phyloP scores from a whole-genome alignment of 2,797 vertebrate genomes.

The Malacoraja senta region DNA sequence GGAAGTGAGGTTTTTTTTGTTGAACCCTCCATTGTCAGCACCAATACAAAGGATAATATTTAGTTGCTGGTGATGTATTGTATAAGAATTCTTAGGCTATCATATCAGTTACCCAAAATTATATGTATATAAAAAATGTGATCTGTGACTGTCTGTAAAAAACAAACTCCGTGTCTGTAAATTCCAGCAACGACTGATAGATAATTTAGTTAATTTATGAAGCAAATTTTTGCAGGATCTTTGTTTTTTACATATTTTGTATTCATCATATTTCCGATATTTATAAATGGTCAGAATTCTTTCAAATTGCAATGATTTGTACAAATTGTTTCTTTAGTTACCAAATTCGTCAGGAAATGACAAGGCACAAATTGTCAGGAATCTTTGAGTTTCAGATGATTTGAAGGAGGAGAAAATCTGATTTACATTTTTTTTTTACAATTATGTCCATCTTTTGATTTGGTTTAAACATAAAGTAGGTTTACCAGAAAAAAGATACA shows the following conservation, averaged over 20 bases:
- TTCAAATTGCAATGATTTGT: neutral
- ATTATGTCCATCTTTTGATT: neutral
- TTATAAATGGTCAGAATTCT: neutral
- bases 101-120: neutral
- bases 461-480: neutral
- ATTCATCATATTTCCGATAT: conserved; percentile 16
- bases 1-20: conserved; percentile 28
- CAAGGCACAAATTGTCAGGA: conserved; percentile 35
- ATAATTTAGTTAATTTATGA: neutral
- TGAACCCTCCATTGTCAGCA: conserved; percentile 29
- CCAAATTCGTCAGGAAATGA: conserved; percentile 20
- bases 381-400: conserved; percentile 17
- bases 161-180: neutral
- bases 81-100: conserved; percentile 9
- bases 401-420: neutral
- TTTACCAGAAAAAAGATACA: conserved; percentile 24
- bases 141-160: conserved; percentile 8
- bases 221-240: neutral
- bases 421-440: conserved; percentile 12
- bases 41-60: conserved; percentile 24
- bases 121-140: conserved; percentile 19
- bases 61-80: conserved; percentile 22
- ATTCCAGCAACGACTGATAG: neutral
- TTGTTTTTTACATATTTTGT: neutral
- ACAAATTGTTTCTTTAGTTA: neutral